Evolutionary conservation across 2,113 vertebrate species (phyloP).

Genomic region (Brachirus orientalis): DNA sequence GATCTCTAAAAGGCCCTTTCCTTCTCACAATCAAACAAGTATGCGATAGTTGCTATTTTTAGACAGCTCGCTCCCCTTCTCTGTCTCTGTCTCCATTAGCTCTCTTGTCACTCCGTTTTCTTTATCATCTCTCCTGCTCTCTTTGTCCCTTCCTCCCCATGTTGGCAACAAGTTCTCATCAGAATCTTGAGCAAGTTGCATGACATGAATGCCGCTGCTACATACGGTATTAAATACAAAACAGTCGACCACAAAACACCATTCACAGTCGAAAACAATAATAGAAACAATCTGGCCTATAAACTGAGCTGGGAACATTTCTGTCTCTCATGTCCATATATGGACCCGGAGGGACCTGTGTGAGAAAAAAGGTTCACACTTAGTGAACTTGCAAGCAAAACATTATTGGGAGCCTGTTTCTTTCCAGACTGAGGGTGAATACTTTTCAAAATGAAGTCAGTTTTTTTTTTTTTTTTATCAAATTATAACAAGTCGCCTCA

Average conservation of each 20-base stretch:
- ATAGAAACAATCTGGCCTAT: constrained; percentile 41
- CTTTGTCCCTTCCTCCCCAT: constrained; percentile 1
- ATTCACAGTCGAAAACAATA: constrained; percentile 46
- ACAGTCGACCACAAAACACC: constrained; percentile 4
- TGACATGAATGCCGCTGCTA: neutral
- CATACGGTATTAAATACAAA: constrained; percentile 4
- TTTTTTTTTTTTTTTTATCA: neutral
- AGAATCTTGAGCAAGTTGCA: neutral
- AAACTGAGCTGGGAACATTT: constrained; percentile 48
- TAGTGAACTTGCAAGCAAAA: constrained; percentile 42
- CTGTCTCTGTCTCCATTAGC: constrained; percentile 28
- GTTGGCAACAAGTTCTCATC: neutral
- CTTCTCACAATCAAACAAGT: constrained; percentile 75
- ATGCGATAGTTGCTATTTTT: constrained; percentile 75
- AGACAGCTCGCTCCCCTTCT: constrained; percentile 36
- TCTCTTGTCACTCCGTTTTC: constrained; percentile 14
- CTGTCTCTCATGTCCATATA: constrained; percentile 59
- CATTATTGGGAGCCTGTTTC: constrained; percentile 8
- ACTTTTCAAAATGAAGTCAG: no score
- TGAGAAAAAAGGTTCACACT: constrained; percentile 50
- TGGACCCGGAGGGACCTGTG: constrained; percentile 53
- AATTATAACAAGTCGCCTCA: neutral
- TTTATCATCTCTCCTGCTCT: constrained; percentile 1
- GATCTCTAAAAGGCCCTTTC: constrained; percentile 53
- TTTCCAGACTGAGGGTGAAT: constrained; percentile 18